Conservation (phyloP, 2,113 vertebrate genomes). For the Syrrhaptes paradoxus region DNA sequence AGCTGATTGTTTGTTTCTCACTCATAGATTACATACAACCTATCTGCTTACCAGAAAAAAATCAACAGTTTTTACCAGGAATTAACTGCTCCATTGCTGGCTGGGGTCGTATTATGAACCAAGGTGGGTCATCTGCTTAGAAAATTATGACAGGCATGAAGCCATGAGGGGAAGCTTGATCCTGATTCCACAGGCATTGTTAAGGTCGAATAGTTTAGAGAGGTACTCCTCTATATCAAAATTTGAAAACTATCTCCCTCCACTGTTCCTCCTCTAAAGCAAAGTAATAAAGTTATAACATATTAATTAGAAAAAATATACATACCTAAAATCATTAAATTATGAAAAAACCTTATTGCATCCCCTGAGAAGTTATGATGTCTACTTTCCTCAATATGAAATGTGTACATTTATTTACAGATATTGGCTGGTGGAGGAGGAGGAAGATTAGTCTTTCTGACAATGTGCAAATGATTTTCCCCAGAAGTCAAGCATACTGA, state of each 20-base stretch:
- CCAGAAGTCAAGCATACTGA: not conserved
- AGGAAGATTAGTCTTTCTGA: not conserved
- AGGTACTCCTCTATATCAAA: not conserved
- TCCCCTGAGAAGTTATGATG: not conserved
- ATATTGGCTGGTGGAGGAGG: not conserved
- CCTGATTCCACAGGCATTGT: not conserved
- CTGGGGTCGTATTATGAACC: constrained; percentile 76
- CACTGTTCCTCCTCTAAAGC: not conserved
- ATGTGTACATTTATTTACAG: not conserved
- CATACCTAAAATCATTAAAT: not conserved
- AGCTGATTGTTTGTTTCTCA: not conserved
- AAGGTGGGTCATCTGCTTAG: constrained; percentile 56
- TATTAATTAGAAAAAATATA: not conserved
- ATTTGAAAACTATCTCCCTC: not conserved
- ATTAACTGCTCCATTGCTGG: constrained; percentile 86
- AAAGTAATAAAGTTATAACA: not conserved
- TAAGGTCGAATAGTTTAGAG: not conserved
- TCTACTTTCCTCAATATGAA: not conserved
- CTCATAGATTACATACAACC: constrained; percentile 85
- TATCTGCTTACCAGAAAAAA: constrained; percentile 83
- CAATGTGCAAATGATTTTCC: not conserved
- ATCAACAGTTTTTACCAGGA: constrained; percentile 76
- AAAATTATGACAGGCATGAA: not conserved
- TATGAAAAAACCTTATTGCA: not conserved
- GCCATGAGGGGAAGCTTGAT: not conserved